Base-by-base conservation (phyloP, 2,888 invertebrate species). In the Noctua pronuba region DNA sequence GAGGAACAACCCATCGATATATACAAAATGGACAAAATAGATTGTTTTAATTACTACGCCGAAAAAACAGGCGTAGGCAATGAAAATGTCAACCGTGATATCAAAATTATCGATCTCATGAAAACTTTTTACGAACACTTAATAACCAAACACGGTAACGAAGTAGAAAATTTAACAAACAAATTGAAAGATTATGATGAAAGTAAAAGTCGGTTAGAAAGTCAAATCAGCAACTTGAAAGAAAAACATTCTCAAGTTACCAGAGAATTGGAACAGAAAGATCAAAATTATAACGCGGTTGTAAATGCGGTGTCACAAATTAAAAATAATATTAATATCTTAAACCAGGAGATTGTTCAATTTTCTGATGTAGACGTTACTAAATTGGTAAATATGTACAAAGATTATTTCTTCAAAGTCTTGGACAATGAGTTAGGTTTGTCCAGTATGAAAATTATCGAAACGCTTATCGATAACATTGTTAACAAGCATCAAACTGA, bases 101-200 rank as follows among this genome's bases (percentile, higher is more conserved):
- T 92, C 2, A 95, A 92, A 92, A 93, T 95, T 52, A 88, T 96
- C 79, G 96, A 96, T 66, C 75, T 96, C 2, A 94, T 96, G 94
- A 95, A 93, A 93, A 90, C 92, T 89, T 90, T 96, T 65, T 94
- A 95, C 82, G 91, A 92, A 64, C 89, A 91, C 70, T 82, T 96
- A 62, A 79, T 94, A 58, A 86, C 89, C 18, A 93, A 92, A 89
- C 96, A 96, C 80, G 91, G 89, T 13, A 94, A 94, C 80, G 93
- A 95, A 89, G 89, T 96, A 11, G 94, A 96, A 86, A 95, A 96
- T 86, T 90, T 96, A 78, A 83, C 89, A 2, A 96, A 96, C 83
- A 94, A 94, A 88, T 83, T 96, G 24, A 94, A 90, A 86, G 92
- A 93, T 83, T 94, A 91, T 77, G 93, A 95, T 83, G 94, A 95